These are phyloP conservation scores for Papilio polyxenes DNA, from an alignment of 1,140 invertebrate species.

Conservation along the genomic window DNA sequence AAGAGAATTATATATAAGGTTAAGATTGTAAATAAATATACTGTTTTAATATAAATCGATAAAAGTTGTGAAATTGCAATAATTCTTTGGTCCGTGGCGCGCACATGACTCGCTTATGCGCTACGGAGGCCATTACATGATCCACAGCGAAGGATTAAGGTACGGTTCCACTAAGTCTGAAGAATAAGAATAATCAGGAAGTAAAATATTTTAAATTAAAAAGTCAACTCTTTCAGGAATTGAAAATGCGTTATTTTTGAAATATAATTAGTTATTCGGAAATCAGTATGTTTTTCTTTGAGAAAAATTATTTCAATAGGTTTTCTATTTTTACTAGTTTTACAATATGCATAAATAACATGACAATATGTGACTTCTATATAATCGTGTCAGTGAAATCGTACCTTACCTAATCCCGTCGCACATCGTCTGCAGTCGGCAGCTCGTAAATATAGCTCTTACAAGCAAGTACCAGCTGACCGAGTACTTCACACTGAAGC, in stretches of 20 bases:
- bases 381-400: neutral
- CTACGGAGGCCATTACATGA: slow-evolving; percentile 25
- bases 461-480: slow-evolving; percentile 8
- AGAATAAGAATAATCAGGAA: neutral
- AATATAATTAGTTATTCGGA: too few species aligned
- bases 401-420: slow-evolving; percentile 36
- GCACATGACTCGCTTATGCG: neutral
- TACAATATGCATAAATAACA: too few species aligned
- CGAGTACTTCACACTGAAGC: slow-evolving; percentile 18
- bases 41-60: slow-evolving; percentile 27
- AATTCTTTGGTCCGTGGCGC: slow-evolving; percentile 8
- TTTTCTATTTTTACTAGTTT: too few species aligned
- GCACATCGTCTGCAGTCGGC: slow-evolving; percentile 35
- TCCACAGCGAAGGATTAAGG: slow-evolving; percentile 20
- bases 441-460: slow-evolving; percentile 44
- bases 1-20: neutral
- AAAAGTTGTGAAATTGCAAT: slow-evolving; percentile 30
- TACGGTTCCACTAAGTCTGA: neutral
- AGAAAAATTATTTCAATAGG: too few species aligned
- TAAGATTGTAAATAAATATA: slow-evolving; percentile 9
- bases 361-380: neutral
- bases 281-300: too few species aligned
- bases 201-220: neutral
- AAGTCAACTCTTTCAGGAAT: too few species aligned
- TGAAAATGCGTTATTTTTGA: too few species aligned